Evolutionary conservation across 2,113 vertebrate species (phyloP).

Genomic region (Salvelinus namaycush): DNA sequence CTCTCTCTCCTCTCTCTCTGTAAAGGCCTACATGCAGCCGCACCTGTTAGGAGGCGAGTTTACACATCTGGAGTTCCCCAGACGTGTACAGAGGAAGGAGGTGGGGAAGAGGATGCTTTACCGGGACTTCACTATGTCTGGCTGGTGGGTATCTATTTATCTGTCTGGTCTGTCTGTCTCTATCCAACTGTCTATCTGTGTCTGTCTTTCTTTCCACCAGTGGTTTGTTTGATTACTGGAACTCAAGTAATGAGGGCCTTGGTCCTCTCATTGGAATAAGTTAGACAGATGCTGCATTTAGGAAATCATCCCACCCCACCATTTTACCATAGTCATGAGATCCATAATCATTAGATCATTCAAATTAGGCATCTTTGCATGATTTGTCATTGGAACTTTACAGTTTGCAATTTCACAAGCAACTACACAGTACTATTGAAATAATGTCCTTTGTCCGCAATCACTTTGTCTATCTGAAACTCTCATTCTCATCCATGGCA

Average conservation of each 20-base stretch:
- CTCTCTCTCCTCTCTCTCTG: not conserved
- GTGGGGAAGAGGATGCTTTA: constrained; percentile 97
- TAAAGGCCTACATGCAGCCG: constrained; percentile 95
- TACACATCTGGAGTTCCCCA: constrained; percentile 98
- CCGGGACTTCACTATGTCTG: constrained; percentile 96
- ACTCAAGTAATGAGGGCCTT: not conserved
- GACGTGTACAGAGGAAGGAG: constrained; percentile 94
- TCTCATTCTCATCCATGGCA: not conserved
- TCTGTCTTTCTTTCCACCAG: too few relatives aligned
- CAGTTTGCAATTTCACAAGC: not conserved
- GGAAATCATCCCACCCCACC: too few relatives aligned
- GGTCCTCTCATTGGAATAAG: too few relatives aligned
- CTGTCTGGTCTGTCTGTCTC: too few relatives aligned
- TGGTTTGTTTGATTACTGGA: not conserved
- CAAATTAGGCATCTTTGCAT: too few relatives aligned
- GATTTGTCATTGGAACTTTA: not conserved
- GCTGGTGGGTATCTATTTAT: constrained; percentile 81
- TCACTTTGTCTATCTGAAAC: not conserved
- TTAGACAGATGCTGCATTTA: too few relatives aligned
- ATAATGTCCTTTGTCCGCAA: not conserved
- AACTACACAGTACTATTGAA: not conserved
- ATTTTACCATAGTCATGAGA: too few relatives aligned
- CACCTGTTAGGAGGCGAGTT: constrained; percentile 97
- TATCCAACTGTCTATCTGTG: too few relatives aligned
- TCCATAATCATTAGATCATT: too few relatives aligned